Evolutionary conservation across 1,140 invertebrate species (phyloP).

Genomic region (Trichonephila inaurata): DNA sequence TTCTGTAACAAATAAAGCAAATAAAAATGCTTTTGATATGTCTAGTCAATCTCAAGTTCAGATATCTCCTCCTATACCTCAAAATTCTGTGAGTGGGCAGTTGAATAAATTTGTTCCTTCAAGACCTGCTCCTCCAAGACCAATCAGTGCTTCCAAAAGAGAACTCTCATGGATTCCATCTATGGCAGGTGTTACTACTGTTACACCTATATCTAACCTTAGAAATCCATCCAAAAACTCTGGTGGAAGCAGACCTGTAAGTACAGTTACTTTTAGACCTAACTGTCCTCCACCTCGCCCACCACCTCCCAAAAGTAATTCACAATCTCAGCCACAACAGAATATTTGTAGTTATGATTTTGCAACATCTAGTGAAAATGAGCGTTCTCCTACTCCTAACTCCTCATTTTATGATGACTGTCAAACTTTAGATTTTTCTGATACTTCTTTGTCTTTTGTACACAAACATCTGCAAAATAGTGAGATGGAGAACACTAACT

Average conservation of each 20-base stretch:
- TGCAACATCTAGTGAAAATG: conserved; percentile 30
- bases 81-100: conserved; percentile 82
- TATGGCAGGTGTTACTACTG: conserved; percentile 80
- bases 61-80: conserved; percentile 85
- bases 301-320: conserved; percentile 79
- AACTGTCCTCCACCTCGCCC: conserved; percentile 85
- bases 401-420: conserved; percentile 73
- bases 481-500: conserved; percentile 11
- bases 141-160: conserved; percentile 61
- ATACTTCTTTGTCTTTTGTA: conserved; percentile 65
- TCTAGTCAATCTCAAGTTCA: conserved; percentile 78
- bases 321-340: conserved; percentile 72
- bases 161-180: conserved; percentile 62
- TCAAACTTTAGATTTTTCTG: conserved; percentile 64
- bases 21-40: conserved; percentile 80
- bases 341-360: not conserved
- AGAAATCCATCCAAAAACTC: conserved; percentile 88
- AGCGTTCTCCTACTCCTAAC: conserved; percentile 58
- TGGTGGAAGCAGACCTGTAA: conserved; percentile 84
- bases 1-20: conserved; percentile 21
- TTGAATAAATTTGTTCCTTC: conserved; percentile 84
- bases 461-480: conserved; percentile 47
- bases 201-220: conserved; percentile 85
- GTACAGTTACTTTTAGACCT: conserved; percentile 85
- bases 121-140: conserved; percentile 77